Evolutionary conservation across 2,888 invertebrate genomes (phyloP), one percentile per base, ranked within the genome.

Genomic region (Endomychus coccineus): DNA sequence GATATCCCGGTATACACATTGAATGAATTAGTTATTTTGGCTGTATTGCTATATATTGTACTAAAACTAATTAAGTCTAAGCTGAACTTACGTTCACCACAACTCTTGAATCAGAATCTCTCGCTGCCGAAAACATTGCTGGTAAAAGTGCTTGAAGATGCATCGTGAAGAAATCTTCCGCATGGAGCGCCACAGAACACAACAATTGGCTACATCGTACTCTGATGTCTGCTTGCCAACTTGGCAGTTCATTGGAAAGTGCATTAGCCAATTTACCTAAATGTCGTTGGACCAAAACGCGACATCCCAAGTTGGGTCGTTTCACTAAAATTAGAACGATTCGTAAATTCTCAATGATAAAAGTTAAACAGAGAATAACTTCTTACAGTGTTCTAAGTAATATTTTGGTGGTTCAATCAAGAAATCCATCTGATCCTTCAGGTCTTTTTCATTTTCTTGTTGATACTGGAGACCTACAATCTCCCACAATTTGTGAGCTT

Each of bases 251-350:
- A 56, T 63, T 68, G 27, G 71, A 65, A 46, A 90, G 71, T 22
- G 82, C 84, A 13, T 78, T 77, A 7, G 85, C 67, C 44, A 90
- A 75, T 64, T 81, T 83, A 33, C 79, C 75, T 43, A 85, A 71
- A 55, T 89, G 80, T 39, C 78, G 74, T 54, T 83, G 80, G 0
- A 86, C 83, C 30, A 95, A 64, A 2, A 73, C 71, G 5, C 92
- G 76, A 57, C 95, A 95, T 1, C 92, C 92, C 12, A 92, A 69
- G 54, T 85, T 86, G 0, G 92, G 91, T n/a, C 92, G 73, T 39
- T 70, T 68, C 7, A 84, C 80, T 77, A 24, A 15, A 45, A 13
- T 16, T 3, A 10, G 7, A 16, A 27, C 5, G n/a, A 3, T 14
- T 4, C 14, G n/a, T n/a, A 2, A 14, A 27, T 10, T 14, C 3